Base-by-base conservation (phyloP, 2,888 invertebrate genomes). In the Scaptodrosophila latifasciaeformis region DNA sequence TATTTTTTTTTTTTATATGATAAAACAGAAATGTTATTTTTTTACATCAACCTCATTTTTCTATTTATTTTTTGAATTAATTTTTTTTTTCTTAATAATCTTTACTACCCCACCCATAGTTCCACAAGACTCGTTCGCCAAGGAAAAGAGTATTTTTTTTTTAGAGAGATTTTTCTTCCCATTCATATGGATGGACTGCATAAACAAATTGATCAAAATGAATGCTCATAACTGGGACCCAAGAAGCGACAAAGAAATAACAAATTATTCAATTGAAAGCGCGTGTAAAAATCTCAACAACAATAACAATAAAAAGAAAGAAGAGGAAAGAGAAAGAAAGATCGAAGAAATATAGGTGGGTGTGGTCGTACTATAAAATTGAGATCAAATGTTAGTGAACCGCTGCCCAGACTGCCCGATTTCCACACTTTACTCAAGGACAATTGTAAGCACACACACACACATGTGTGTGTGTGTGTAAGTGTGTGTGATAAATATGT, bases 201-300 rank as follows among this genome's bases (percentile, higher is more conserved):
- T n/a, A n/a, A n/a, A n/a, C 63, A 62, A 59, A 43, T 54, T 63
- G 63, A 62, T 59, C 45, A n/a, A 27, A 62, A 62, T 59, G 59
- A 50, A 54, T 50, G 34, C n/a, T n/a, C n/a, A n/a, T n/a, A n/a
- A n/a, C n/a, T n/a, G n/a, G n/a, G n/a, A n/a, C n/a, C 13, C 27
- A 27, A n/a, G 6, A 34, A 34, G 34, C 15, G 29, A 42, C 19
- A 34, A 24, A 49, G 19, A 9, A 55, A 60, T 60, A 62, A 51
- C 27, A 39, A 49, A 49, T 62, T 35, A 30, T 54, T 39, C 27
- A 59, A 54, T 44, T 54, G 48, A n/a, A 44, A 43, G 37, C 48
- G 47, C 52, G 55, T 54, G 47, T n/a, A 18, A 15, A 40, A 40
- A 21, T 13, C 31, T 2, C 13, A 12, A 31, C 31, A 13, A 34